Conservation (phyloP, 2,113 vertebrate species). For the Callocephalon fimbriatum region DNA sequence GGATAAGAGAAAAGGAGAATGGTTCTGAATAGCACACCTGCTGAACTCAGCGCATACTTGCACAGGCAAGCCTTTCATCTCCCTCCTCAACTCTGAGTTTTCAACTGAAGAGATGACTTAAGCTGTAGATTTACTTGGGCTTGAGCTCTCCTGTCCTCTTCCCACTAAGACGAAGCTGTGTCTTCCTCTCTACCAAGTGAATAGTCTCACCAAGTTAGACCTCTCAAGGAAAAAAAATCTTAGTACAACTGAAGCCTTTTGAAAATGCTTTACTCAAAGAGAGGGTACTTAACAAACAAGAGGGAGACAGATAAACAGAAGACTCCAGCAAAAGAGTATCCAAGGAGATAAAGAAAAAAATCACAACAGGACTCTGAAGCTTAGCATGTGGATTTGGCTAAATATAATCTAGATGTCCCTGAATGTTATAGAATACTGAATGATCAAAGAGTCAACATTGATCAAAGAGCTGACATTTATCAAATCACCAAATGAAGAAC, state of each 20-base stretch:
- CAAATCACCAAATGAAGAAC: neutral
- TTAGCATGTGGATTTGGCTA: neutral
- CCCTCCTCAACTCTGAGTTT: neutral
- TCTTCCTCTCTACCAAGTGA: neutral
- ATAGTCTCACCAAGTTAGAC: accelerated
- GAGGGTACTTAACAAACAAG: neutral
- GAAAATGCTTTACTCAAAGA: neutral
- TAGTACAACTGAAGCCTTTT: neutral
- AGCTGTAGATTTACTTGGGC: neutral
- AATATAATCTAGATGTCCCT: neutral
- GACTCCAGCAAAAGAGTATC: neutral
- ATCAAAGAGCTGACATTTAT: neutral
- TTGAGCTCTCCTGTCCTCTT: neutral
- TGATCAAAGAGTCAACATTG: neutral
- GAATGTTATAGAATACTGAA: neutral
- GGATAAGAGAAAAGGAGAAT: neutral
- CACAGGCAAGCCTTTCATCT: neutral
- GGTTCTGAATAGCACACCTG: neutral
- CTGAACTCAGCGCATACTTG: neutral
- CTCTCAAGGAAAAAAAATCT: neutral
- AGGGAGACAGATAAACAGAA: neutral
- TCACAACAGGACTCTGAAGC: neutral
- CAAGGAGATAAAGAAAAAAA: neutral
- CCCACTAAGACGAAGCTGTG: accelerated
- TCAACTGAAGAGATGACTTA: neutral